Conservation (phyloP, 2,797 vertebrate species). For the Rhinatrema bivittatum region DNA sequence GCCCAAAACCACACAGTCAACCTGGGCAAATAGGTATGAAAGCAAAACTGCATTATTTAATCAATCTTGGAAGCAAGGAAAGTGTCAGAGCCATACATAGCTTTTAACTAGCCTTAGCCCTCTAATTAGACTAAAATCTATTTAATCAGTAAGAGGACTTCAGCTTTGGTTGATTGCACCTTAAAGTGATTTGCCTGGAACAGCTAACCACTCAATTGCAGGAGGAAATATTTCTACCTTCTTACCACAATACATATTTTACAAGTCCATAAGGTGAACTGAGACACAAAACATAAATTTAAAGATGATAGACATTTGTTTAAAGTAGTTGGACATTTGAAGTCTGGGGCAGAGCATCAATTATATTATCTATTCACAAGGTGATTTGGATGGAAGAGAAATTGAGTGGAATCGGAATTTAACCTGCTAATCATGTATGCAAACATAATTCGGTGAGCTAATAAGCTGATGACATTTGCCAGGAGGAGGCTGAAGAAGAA, state of each 20-base stretch:
- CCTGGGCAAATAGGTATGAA: too few species aligned
- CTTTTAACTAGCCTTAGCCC: constrained; percentile 12
- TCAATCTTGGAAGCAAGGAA: constrained; percentile 9
- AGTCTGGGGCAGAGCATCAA: constrained; percentile 44
- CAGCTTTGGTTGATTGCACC: constrained; percentile 19
- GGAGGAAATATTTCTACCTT: constrained; percentile 8
- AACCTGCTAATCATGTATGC: constrained; percentile 27
- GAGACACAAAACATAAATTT: constrained; percentile 54
- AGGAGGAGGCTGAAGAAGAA: constrained; percentile 12
- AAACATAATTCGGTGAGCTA: constrained; percentile 28
- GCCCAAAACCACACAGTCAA: too few species aligned
- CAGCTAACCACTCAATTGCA: constrained; percentile 14
- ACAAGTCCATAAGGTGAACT: constrained; percentile 49
- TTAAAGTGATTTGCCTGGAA: constrained; percentile 10
- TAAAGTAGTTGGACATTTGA: constrained; percentile 37
- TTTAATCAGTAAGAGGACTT: constrained; percentile 20
- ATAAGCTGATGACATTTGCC: constrained; percentile 22
- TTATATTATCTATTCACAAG: constrained; percentile 52
- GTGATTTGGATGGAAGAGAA: constrained; percentile 32
- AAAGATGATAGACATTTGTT: constrained; percentile 41
- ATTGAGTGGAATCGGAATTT: constrained; percentile 32
- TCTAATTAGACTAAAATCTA: constrained; percentile 31
- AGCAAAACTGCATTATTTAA: too few species aligned
- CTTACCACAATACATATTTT: constrained; percentile 45
- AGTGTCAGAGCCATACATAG: constrained; percentile 11